A percentile compares a stretch with the other conserved stretches of the same genome.
Conservation (phyloP, 2,797 vertebrate species). For the Rhincodon typus region DNA sequence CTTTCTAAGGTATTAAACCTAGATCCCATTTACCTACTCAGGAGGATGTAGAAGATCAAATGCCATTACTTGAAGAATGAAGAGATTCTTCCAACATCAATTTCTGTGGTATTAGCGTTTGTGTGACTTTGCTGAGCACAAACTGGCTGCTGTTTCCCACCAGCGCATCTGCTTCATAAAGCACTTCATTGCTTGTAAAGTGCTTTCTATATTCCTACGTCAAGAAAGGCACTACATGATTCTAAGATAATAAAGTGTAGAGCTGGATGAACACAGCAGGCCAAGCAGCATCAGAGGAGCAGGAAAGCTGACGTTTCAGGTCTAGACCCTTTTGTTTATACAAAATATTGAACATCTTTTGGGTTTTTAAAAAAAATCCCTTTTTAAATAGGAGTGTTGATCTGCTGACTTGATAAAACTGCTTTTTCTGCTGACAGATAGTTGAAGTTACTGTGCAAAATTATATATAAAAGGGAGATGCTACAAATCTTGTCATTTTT, state of each 20-base stretch:
- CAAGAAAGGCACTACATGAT: not conserved
- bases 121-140: not conserved
- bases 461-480: no score
- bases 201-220: not conserved
- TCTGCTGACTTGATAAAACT: not conserved
- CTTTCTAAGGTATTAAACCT: not conserved
- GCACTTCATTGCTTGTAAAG: not conserved
- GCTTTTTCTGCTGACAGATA: not conserved
- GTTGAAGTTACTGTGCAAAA: not conserved
- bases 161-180: not conserved
- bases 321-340: not conserved
- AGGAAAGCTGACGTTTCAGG: no score
- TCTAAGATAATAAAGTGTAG: not conserved
- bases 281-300: no score
- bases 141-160: not conserved
- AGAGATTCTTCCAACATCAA: not conserved
- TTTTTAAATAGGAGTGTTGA: not conserved
- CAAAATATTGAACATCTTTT: not conserved
- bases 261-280: no score
- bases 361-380: not conserved
- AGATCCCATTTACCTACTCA: no score
- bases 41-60: not conserved
- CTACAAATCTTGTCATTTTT: not conserved
- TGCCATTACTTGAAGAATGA: not conserved
- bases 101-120: not conserved